Conservation (phyloP, 92 coral and sea anemone species). For the Phymanthus crucifer region DNA sequence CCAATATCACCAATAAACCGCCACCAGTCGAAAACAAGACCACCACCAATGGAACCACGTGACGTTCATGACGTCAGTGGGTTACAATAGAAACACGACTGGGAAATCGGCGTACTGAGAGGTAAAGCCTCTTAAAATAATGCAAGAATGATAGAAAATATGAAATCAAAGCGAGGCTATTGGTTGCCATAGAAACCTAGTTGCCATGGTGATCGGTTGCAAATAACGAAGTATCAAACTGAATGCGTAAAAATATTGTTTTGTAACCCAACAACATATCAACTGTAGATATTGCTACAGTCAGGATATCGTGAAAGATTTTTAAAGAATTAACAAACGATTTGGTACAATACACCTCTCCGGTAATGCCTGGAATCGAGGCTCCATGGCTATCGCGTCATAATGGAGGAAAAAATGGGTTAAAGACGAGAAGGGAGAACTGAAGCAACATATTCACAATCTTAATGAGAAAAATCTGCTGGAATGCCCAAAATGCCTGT, state of each 20-base stretch:
- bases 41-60: slow-evolving; percentile 53
- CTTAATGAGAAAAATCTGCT: too few relatives aligned
- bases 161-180: not conserved
- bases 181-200: slow-evolving; percentile 16
- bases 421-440: too few relatives aligned
- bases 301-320: not conserved
- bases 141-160: not conserved
- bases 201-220: slow-evolving; percentile 17
- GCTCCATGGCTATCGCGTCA: too few relatives aligned
- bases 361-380: too few relatives aligned
- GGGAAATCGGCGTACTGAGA: not conserved
- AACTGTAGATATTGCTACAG: not conserved
- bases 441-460: too few relatives aligned
- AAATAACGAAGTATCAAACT: not conserved
- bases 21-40: slow-evolving; percentile 88
- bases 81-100: slow-evolving; percentile 7
- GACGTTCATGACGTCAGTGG: slow-evolving; percentile 38
- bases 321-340: not conserved
- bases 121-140: not conserved
- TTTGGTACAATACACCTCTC: not conserved
- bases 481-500: too few relatives aligned
- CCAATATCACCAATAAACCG: too few relatives aligned
- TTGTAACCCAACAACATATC: not conserved
- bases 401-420: too few relatives aligned
- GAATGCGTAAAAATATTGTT: not conserved